Conservation (phyloP, 2,888 invertebrate species). For the Amiota mariae region DNA sequence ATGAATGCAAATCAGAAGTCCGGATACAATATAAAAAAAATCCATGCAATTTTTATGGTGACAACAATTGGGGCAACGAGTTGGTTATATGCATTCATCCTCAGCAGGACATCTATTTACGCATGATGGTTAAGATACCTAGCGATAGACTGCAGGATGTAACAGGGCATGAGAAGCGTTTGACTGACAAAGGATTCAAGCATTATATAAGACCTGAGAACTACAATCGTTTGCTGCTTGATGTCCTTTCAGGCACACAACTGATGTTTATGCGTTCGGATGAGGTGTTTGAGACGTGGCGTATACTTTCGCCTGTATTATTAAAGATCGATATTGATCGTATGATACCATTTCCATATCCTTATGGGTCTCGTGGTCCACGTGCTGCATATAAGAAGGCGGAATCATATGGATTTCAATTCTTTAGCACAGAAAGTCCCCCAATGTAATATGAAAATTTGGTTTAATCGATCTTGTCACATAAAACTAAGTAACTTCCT, state of each 20-base stretch:
- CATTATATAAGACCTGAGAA: constrained; percentile 4
- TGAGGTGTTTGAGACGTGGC: constrained; percentile 59
- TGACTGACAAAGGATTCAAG: not conserved
- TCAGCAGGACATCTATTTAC: not conserved
- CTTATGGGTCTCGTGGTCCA: constrained; percentile 52
- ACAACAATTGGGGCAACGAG: not conserved
- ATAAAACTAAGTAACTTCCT: too few relatives aligned
- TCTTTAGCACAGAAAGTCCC: constrained; percentile 44
- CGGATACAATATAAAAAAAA: constrained; percentile 3
- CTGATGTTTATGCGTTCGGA: constrained; percentile 60
- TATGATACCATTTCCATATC: constrained; percentile 46
- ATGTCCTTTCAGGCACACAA: constrained; percentile 53
- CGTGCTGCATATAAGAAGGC: constrained; percentile 51
- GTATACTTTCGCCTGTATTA: constrained; percentile 52
- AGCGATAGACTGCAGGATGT: constrained; percentile 39
- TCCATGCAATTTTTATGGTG: not conserved
- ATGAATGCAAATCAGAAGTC: not conserved
- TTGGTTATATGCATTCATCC: not conserved
- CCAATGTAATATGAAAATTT: not conserved
- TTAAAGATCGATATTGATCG: constrained; percentile 47
- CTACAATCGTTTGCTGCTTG: constrained; percentile 43
- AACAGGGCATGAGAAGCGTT: constrained; percentile 39
- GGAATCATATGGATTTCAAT: constrained; percentile 46
- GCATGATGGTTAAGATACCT: not conserved
- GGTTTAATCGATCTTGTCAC: not conserved